phyloP scores from a whole-genome alignment of 2,113 vertebrate species.

The Stegostoma tigrinum region DNA sequence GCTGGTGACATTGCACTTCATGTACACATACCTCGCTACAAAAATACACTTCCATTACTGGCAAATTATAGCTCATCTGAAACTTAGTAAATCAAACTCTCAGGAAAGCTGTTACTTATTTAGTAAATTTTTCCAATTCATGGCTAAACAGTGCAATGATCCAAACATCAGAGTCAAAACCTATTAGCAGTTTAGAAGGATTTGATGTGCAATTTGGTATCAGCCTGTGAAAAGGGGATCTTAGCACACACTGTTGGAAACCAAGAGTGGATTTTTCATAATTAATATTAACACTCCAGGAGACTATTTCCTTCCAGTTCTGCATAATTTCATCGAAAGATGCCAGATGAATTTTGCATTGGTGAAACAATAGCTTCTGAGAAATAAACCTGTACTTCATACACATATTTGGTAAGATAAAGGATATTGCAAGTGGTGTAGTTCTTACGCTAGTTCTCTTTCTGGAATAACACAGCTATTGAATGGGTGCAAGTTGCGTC shows the following conservation, averaged over 20 bases:
- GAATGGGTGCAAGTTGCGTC: background rate
- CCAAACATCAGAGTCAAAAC: background rate
- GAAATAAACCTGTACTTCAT: background rate
- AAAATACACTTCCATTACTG: background rate
- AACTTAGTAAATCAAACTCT: background rate
- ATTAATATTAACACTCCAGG: background rate
- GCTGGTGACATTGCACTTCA: background rate
- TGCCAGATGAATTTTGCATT: background rate
- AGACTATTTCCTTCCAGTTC: background rate
- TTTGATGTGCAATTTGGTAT: background rate
- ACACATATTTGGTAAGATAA: background rate
- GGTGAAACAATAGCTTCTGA: background rate
- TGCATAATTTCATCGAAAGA: background rate
- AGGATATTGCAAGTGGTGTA: background rate
- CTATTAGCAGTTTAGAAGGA: background rate
- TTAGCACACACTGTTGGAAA: background rate
- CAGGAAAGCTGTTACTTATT: background rate
- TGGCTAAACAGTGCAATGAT: background rate
- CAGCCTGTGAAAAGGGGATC: conserved; percentile 11
- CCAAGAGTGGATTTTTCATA: background rate
- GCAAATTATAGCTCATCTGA: background rate
- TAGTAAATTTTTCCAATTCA: background rate
- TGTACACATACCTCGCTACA: background rate
- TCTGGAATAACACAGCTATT: background rate
- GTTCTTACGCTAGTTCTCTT: background rate